Conservation (phyloP, 2,888 invertebrate species). For the Cosmopolites sordidus region DNA sequence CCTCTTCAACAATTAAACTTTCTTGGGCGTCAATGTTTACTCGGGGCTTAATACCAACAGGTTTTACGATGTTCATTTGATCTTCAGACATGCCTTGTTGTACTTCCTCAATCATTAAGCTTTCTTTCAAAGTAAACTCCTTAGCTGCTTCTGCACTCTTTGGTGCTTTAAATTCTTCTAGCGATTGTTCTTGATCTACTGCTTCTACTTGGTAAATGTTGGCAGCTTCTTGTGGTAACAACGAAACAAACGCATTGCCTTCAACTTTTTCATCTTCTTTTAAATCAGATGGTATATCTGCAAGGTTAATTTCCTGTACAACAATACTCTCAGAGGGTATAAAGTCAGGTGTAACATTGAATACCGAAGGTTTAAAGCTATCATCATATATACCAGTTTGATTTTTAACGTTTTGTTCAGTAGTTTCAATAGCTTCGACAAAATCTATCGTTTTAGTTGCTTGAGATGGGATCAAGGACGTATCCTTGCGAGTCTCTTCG, state of each 20-base stretch:
- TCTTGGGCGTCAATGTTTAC: slow-evolving; percentile 61
- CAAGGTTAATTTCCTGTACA: slow-evolving; percentile 48
- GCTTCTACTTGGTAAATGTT: slow-evolving; percentile 59
- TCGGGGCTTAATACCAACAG: slow-evolving; percentile 55
- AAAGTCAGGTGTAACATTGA: slow-evolving; percentile 47
- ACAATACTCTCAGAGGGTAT: slow-evolving; percentile 51
- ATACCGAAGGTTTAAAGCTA: slow-evolving; percentile 46
- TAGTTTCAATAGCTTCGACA: slow-evolving; percentile 53
- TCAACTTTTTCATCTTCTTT: slow-evolving; percentile 38
- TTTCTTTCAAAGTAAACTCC: slow-evolving; percentile 58
- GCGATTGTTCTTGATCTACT: slow-evolving; percentile 57
- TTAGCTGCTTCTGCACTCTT: slow-evolving; percentile 55
- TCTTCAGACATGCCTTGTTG: slow-evolving; percentile 60
- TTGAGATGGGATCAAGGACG: slow-evolving; percentile 32
- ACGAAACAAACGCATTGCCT: slow-evolving; percentile 41
- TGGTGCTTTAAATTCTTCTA: slow-evolving; percentile 48
- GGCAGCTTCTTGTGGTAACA: slow-evolving; percentile 63
- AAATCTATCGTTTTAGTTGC: slow-evolving; percentile 46
- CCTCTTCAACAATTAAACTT: slow-evolving; percentile 63
- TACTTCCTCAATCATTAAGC: slow-evolving; percentile 61
- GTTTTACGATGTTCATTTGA: slow-evolving; percentile 51
- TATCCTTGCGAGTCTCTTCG: slow-evolving; percentile 41
- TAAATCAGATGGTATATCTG: slow-evolving; percentile 41
- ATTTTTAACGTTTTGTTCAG: slow-evolving; percentile 54
- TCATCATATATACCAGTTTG: slow-evolving; percentile 50